phyloP scores from a whole-genome alignment of 2,113 vertebrate species.

The Columba janthina region DNA sequence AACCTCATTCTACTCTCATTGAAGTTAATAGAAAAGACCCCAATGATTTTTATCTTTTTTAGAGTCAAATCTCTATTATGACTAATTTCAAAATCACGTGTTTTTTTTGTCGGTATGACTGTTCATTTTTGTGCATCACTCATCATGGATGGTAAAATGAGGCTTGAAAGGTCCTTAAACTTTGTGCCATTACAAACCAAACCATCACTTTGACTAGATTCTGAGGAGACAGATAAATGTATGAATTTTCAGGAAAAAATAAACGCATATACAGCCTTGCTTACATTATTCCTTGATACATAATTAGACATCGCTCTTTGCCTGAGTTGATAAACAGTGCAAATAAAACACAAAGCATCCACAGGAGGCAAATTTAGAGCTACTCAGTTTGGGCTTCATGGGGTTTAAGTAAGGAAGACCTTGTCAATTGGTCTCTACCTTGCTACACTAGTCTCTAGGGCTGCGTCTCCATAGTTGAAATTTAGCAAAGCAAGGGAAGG shows the following conservation, averaged over 20 bases:
- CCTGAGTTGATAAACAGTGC: conserved; percentile 34
- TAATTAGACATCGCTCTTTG: conserved; percentile 41
- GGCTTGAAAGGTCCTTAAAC: not conserved
- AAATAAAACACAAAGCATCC: conserved; percentile 44
- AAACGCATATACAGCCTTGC: not conserved
- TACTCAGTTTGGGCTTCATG: conserved; percentile 32
- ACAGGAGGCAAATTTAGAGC: conserved; percentile 46
- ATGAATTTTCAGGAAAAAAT: not conserved
- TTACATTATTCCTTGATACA: not conserved
- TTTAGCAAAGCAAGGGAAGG: not conserved
- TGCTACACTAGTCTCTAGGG: not conserved
- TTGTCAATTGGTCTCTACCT: not conserved
- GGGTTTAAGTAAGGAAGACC: conserved; percentile 17
- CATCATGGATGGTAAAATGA: not conserved
- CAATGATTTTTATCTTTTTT: not conserved
- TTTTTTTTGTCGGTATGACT: not conserved
- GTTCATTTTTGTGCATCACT: not conserved
- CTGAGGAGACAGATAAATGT: not conserved
- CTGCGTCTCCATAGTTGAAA: not conserved
- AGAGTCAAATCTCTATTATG: not conserved
- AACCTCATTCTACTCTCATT: not conserved
- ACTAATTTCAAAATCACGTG: not conserved
- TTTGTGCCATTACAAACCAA: not conserved
- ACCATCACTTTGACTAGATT: not conserved
- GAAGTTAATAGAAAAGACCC: not conserved